Evolutionary conservation across 1,140 invertebrate species (phyloP).

Genomic region (Drosophila baimaii): DNA sequence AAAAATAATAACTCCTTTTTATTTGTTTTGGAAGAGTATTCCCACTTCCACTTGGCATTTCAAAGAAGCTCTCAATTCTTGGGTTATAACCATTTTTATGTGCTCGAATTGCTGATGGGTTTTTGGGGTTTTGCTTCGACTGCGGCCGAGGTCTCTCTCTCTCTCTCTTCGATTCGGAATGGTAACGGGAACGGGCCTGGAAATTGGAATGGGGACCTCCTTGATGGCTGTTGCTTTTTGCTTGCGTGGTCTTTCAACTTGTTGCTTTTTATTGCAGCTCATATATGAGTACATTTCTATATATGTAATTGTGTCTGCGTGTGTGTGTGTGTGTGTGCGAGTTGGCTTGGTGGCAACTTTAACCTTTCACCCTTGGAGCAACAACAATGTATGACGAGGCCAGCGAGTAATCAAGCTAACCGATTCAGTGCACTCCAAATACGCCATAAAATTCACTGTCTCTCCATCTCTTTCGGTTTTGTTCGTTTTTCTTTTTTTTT

Average conservation of each 20-base stretch:
- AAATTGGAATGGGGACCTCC: not conserved
- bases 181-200: not conserved
- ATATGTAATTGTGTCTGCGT: constrained; percentile 4
- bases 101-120: constrained; percentile 70
- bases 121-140: constrained; percentile 38
- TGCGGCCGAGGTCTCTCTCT: constrained; percentile 23
- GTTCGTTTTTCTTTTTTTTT: not conserved
- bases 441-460: constrained; percentile 25
- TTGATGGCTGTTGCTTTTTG: constrained; percentile 47
- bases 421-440: constrained; percentile 73
- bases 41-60: not conserved
- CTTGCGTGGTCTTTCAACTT: constrained; percentile 61
- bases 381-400: constrained; percentile 53
- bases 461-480: constrained; percentile 1
- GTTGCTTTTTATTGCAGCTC: constrained; percentile 63
- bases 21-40: constrained; percentile 2
- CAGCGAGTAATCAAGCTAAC: constrained; percentile 67
- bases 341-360: constrained; percentile 29
- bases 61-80: constrained; percentile 6
- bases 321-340: constrained; percentile 5
- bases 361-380: constrained; percentile 64
- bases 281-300: constrained; percentile 22
- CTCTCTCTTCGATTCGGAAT: constrained; percentile 18
- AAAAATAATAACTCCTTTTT: too few species aligned
- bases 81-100: constrained; percentile 71